A percentile compares a stretch with the other conserved stretches of the same genome.
These are phyloP conservation scores for Venustaconcha ellipsiformis DNA, from an alignment of 1,140 invertebrate genomes.

Conservation along the genomic window DNA sequence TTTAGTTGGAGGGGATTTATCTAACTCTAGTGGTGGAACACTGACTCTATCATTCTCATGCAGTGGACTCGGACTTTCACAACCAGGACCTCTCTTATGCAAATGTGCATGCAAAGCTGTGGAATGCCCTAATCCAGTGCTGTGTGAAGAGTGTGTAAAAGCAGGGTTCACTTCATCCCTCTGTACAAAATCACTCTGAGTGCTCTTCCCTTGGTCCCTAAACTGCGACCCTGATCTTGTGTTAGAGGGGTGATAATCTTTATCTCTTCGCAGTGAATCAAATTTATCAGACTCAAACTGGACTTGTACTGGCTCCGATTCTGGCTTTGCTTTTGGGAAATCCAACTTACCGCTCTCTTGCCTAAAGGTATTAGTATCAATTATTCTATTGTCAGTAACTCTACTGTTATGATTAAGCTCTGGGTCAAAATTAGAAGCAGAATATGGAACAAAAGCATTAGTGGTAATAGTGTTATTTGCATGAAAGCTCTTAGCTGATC, in stretches of 20 bases:
- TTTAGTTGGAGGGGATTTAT: constrained; percentile 2
- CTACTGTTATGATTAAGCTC: constrained; percentile 9
- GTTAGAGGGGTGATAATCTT: background rate
- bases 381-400: background rate
- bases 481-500: constrained; percentile 17
- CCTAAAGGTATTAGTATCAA: background rate
- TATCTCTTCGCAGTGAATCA: background rate
- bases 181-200: background rate
- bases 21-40: constrained; percentile 34
- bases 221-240: background rate
- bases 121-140: background rate
- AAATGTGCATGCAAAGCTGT: constrained; percentile 4
- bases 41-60: constrained; percentile 14
- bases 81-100: constrained; percentile 1
- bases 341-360: background rate
- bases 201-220: background rate
- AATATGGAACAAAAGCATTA: background rate
- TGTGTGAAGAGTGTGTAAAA: background rate
- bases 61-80: constrained; percentile 1
- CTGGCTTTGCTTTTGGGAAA: background rate
- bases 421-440: constrained; percentile 16
- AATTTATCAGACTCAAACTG: background rate
- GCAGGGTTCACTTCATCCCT: constrained; percentile 12
- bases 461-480: too few species aligned
- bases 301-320: constrained; percentile 1